phyloP scores from a whole-genome alignment of 2,113 vertebrate genomes.

The Protobothrops mucrosquamatus region DNA sequence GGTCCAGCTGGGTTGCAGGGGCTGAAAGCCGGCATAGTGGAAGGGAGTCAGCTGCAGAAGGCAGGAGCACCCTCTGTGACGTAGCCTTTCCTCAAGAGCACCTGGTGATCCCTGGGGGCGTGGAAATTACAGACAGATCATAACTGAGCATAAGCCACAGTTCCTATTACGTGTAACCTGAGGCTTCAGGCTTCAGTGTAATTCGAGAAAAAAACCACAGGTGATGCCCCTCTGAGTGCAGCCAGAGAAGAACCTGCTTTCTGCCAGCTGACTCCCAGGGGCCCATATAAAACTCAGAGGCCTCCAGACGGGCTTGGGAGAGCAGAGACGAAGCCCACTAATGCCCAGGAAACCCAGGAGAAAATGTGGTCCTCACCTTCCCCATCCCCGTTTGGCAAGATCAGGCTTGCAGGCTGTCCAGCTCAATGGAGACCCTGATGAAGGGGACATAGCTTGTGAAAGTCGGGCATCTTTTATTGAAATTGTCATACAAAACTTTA shows the following conservation, averaged over 20 bases:
- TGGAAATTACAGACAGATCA: background rate
- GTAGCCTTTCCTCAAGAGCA: background rate
- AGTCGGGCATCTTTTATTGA: background rate
- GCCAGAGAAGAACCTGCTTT: background rate
- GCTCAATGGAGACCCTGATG: background rate
- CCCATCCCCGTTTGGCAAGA: background rate
- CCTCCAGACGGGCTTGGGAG: background rate
- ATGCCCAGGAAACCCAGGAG: background rate
- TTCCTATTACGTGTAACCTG: constrained; percentile 5
- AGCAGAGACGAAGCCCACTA: background rate
- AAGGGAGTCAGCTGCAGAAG: background rate
- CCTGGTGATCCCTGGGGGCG: background rate
- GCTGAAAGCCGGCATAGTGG: background rate
- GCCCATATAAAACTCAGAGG: background rate
- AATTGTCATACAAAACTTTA: background rate
- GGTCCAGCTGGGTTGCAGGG: background rate
- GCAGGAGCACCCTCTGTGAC: background rate
- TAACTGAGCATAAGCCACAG: background rate
- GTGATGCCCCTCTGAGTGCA: background rate
- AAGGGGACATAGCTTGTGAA: background rate
- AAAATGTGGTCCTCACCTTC: background rate
- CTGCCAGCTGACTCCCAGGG: background rate
- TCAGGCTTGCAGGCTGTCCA: background rate
- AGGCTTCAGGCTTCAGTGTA: background rate
- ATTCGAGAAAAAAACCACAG: background rate